Base-by-base conservation (phyloP, 1,140 invertebrate genomes). In the Leptinotarsa lineolata region DNA sequence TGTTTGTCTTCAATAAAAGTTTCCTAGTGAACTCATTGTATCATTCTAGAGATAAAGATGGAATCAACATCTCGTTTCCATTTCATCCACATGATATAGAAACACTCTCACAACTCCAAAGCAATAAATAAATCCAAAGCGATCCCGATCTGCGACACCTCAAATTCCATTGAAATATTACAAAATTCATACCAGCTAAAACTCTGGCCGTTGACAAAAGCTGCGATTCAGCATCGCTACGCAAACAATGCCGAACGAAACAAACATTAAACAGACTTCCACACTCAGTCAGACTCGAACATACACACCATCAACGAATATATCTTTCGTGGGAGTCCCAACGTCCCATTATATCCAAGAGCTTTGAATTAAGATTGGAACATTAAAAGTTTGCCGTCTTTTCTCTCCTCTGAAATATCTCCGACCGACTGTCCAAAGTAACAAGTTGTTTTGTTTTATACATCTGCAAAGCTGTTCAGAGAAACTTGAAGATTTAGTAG, bases 391-490 rank as follows among this genome's bases (percentile, higher is more conserved):
- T 63, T 13, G 61, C 48, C 48, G 48, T 54, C 48, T 54, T 54
- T 54, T 54, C 48, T 54, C 16, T 54, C 6, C 15, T 54, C 4
- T 18, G 48, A 54, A n/a, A 54, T 54, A 54, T 54, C n/a, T 54
- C 5, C 48, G 48, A 54, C 3, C n/a, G 16, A 63, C 20, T 63
- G 61, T 63, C 61, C 61, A 21, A 59, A 59, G 30, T 39, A 39
- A 39, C 30, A 39, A 39, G 30, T 39, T 39, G 59, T 82, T 78
- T 80, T 73, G 83, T 93, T 90, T 12, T 89, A 96, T 8, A 39
- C 30, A 39, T 39, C 30, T 59, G 15, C 16, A 12, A 59, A 59
- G 58, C 16, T n/a, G 54, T n/a, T 15, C 20, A 20, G 20, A 59
- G 58, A 59, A 16, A 20, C 16, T n/a, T n/a, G 20, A n/a, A 59